phyloP scores from a whole-genome alignment of 23 tunicate species.

The Ciona savignyi region DNA sequence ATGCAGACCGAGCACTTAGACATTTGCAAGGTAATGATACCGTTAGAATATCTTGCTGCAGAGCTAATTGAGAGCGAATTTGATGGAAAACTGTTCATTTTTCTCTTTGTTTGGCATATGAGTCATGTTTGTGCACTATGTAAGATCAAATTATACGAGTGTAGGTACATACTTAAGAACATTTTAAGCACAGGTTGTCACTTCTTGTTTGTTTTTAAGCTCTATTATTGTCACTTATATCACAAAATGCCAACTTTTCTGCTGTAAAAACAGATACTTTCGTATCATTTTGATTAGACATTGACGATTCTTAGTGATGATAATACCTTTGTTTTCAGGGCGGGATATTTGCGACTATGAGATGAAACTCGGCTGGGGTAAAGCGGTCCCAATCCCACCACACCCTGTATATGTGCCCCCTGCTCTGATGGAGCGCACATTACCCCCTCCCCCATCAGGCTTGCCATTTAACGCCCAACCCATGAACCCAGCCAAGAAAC shows the following conservation, averaged over 20 bases:
- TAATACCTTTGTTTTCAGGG: slow-evolving; percentile 22
- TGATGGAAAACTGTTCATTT: no score
- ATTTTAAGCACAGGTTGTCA: slow-evolving; percentile 4
- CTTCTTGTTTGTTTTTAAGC: no score
- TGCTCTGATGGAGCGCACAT: slow-evolving; percentile 58
- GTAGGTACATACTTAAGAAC: no score
- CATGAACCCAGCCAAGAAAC: slow-evolving; percentile 47
- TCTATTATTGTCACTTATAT: no score
- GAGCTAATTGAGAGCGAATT: no score
- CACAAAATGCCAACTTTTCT: background rate
- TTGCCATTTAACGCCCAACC: slow-evolving; percentile 95
- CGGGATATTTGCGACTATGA: slow-evolving; percentile 66
- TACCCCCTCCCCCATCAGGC: slow-evolving; percentile 95
- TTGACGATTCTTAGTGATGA: background rate
- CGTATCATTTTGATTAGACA: background rate
- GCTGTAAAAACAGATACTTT: background rate
- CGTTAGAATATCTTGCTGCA: no score
- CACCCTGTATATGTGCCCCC: slow-evolving; percentile 95
- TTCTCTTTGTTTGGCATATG: no score
- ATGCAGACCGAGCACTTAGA: slow-evolving; percentile 85
- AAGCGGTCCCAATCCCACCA: slow-evolving; percentile 85
- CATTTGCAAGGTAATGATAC: slow-evolving; percentile 95
- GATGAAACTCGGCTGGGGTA: slow-evolving; percentile 98
- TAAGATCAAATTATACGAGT: no score
- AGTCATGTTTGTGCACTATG: no score